phyloP scores from a whole-genome alignment of 2,888 invertebrate genomes.

The Gibbula magus region DNA sequence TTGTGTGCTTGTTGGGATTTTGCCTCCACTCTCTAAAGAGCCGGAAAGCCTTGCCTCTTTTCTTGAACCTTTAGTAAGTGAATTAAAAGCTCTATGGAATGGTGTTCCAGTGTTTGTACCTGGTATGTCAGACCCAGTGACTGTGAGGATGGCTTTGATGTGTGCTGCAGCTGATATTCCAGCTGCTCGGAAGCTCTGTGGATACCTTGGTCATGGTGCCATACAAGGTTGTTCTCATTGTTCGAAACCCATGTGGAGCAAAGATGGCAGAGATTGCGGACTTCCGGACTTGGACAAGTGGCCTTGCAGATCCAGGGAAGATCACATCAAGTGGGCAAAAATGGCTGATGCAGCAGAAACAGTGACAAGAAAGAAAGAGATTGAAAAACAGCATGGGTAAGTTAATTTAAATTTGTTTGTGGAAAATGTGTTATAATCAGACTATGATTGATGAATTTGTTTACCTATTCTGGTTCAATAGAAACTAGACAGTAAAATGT shows the following conservation, averaged over 20 bases:
- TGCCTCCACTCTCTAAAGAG: not conserved
- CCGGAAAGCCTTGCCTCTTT: not conserved
- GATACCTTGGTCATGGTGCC: not conserved
- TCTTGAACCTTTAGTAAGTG: not conserved
- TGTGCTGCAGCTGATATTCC: not conserved
- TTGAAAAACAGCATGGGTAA: too few relatives aligned
- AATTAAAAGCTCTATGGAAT: not conserved
- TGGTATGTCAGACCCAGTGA: not conserved
- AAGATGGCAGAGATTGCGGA: not conserved
- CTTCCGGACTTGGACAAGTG: not conserved
- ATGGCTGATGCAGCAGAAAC: not conserved
- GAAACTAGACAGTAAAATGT: too few relatives aligned
- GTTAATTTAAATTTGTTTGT: too few relatives aligned
- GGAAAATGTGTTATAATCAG: too few relatives aligned
- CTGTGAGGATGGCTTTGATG: not conserved
- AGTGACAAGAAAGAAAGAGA: not conserved
- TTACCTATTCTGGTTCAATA: too few relatives aligned
- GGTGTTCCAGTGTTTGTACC: not conserved
- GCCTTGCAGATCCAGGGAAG: not conserved
- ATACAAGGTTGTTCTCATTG: not conserved
- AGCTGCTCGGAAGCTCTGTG: not conserved
- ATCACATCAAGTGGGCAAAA: not conserved
- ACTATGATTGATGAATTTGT: too few relatives aligned
- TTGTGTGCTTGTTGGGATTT: too few relatives aligned
- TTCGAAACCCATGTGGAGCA: not conserved